phyloP scores from a whole-genome alignment of 2,888 invertebrate genomes.

The Amblyteles armatorius region DNA sequence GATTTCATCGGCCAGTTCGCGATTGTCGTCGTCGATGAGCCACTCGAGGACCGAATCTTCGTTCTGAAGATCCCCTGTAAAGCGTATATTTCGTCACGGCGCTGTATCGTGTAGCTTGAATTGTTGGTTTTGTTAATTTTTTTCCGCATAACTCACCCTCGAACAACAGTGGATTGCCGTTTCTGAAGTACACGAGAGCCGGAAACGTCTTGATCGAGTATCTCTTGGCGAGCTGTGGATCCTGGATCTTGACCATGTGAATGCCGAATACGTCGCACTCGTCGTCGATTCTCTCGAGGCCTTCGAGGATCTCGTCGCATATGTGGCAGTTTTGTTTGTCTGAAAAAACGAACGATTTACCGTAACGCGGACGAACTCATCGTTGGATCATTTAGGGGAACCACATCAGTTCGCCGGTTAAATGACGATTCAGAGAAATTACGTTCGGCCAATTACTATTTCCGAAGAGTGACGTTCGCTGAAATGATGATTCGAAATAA shows the following conservation, averaged over 20 bases:
- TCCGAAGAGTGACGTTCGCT: no score
- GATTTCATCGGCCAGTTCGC: constrained; percentile 97
- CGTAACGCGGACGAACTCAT: no score
- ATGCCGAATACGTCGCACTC: constrained; percentile 97
- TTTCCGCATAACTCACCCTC: constrained; percentile 84
- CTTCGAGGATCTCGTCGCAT: constrained; percentile 95
- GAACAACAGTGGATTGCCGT: constrained; percentile 87
- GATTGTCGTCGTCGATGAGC: constrained; percentile 96
- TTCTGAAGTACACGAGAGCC: constrained; percentile 95
- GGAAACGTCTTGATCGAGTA: constrained; percentile 98
- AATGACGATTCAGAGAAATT: no score
- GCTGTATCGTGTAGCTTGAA: not conserved
- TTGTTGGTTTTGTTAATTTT: not conserved
- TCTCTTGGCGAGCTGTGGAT: constrained; percentile 95
- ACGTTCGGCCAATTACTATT: no score
- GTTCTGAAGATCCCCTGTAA: constrained; percentile 93
- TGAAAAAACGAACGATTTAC: constrained; percentile 77
- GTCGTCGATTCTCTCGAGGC: constrained; percentile 95
- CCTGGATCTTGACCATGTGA: constrained; percentile 96
- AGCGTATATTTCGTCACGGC: not conserved
- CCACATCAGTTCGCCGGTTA: no score
- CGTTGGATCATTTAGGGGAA: not conserved
- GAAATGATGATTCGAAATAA: no score
- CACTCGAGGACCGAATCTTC: constrained; percentile 96
- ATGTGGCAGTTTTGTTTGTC: constrained; percentile 96